Conservation (phyloP, 2,888 invertebrate genomes). For the Sarcophaga rosellei region DNA sequence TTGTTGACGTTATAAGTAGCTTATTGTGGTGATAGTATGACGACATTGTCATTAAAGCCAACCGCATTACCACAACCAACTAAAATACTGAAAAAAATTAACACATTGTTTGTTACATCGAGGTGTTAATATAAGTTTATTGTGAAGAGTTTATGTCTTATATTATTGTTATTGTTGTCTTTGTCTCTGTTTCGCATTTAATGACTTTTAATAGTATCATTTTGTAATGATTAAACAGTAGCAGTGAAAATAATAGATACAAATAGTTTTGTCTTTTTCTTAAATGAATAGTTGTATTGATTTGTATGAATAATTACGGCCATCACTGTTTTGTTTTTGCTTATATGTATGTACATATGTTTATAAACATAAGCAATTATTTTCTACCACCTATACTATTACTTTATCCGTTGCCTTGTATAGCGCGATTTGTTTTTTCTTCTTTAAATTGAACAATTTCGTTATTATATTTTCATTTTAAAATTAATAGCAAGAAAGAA, state of each 20-base stretch:
- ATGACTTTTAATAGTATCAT: slow-evolving; percentile 47
- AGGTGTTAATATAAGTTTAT: slow-evolving; percentile 41
- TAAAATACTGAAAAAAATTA: slow-evolving; percentile 21
- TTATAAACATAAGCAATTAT: background rate
- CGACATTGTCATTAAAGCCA: background rate
- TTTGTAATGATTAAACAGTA: slow-evolving; percentile 35
- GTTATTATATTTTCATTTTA: slow-evolving; percentile 29
- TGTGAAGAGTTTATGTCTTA: slow-evolving; percentile 22
- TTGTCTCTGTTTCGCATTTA: slow-evolving; percentile 20
- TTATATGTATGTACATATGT: background rate
- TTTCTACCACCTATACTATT: background rate
- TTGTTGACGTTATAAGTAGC: background rate
- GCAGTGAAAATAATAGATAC: background rate
- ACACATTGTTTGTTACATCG: slow-evolving; percentile 29
- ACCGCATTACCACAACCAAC: slow-evolving; percentile 6
- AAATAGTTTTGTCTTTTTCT: background rate
- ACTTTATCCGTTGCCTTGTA: background rate
- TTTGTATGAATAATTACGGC: background rate
- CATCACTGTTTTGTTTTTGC: background rate
- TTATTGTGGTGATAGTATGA: background rate
- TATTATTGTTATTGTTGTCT: no score
- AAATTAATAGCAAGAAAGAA: background rate
- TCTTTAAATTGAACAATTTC: slow-evolving; percentile 36
- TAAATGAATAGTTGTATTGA: no score
- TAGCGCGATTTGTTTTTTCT: background rate